phyloP scores from a whole-genome alignment of 2,113 vertebrate genomes.

The Ophiodon elongatus region DNA sequence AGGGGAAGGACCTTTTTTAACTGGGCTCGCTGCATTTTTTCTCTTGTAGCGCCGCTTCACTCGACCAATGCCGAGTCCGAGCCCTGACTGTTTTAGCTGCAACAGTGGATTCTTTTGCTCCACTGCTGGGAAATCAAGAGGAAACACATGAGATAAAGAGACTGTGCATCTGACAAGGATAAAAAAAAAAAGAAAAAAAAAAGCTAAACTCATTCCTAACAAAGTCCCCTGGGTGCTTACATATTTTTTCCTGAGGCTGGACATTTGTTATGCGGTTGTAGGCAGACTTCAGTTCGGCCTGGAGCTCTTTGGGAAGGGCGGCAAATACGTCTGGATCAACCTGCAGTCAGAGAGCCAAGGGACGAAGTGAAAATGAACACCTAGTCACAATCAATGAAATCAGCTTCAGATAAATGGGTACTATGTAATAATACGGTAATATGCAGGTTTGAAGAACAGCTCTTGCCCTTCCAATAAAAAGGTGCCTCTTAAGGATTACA shows the following conservation, averaged over 20 bases:
- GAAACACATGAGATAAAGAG: background rate
- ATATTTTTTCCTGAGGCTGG: conserved; percentile 76
- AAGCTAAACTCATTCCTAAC: background rate
- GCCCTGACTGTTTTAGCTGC: conserved; percentile 85
- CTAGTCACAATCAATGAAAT: background rate
- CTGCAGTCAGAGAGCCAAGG: conserved; percentile 72
- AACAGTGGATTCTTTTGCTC: conserved; percentile 89
- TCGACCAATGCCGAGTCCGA: conserved; percentile 72
- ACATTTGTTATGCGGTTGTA: conserved; percentile 86
- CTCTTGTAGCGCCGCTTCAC: conserved; percentile 90
- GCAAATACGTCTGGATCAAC: conserved; percentile 98
- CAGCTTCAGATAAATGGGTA: background rate
- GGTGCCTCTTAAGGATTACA: background rate
- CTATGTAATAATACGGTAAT: too few relatives aligned
- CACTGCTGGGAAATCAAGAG: conserved; percentile 59
- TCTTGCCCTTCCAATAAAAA: background rate
- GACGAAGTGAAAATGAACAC: background rate
- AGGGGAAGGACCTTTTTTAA: conserved; percentile 89
- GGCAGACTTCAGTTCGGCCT: conserved; percentile 93
- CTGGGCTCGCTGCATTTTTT: conserved; percentile 86
- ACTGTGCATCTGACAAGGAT: background rate
- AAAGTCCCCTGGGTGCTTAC: conserved; percentile 49
- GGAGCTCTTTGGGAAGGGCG: conserved; percentile 93
- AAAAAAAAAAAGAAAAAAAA: background rate
- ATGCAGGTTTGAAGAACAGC: background rate